Conservation (phyloP, 2,797 vertebrate genomes). For the Anabacerthia variegaticeps region DNA sequence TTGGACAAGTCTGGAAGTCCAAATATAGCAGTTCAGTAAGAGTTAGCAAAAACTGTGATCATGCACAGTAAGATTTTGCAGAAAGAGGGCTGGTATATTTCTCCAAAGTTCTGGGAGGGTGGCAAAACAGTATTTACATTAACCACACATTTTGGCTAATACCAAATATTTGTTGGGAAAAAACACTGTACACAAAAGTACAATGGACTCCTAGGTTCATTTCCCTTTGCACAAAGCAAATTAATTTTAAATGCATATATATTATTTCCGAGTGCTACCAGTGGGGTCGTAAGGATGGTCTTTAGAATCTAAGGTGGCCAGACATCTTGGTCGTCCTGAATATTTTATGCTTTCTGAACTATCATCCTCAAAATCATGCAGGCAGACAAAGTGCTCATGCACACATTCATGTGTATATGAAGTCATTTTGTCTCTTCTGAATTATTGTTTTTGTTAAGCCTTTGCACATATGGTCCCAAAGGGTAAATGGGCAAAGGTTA, state of each 20-base stretch:
- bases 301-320: background rate
- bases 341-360: background rate
- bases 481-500: constrained; percentile 47
- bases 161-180: background rate
- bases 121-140: background rate
- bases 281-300: background rate
- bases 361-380: background rate
- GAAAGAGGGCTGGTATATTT: background rate
- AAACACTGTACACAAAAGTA: background rate
- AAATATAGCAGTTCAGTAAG: background rate
- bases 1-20: background rate
- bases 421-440: constrained; percentile 40
- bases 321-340: background rate
- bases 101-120: background rate
- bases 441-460: constrained; percentile 53
- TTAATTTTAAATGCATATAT: background rate
- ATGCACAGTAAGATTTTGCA: background rate
- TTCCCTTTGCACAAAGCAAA: background rate
- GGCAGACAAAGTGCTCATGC: background rate
- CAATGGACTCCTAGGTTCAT: background rate
- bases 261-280: background rate
- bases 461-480: constrained; percentile 61
- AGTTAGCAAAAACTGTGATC: background rate
- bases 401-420: background rate
- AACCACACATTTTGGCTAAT: background rate